Conservation (phyloP, 1,140 invertebrate genomes). For the Rhizoglyphus robini region DNA sequence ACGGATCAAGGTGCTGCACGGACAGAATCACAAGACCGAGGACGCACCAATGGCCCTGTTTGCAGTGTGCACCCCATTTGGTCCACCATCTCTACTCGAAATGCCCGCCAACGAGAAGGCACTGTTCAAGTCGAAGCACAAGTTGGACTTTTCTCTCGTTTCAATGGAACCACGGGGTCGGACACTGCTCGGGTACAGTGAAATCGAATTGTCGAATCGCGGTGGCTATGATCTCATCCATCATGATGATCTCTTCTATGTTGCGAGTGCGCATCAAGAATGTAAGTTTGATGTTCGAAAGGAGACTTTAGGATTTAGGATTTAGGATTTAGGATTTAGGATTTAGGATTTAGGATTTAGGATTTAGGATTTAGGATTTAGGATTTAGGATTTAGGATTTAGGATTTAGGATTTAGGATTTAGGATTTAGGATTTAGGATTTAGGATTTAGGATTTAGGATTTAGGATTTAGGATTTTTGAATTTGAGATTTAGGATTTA, state of each 20-base stretch:
- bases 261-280: slow-evolving; percentile 97
- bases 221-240: slow-evolving; percentile 94
- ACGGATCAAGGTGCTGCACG: slow-evolving; percentile 83
- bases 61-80: slow-evolving; percentile 94
- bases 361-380: too few relatives aligned
- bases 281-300: slow-evolving; percentile 59
- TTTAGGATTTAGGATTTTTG: too few relatives aligned
- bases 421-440: too few relatives aligned
- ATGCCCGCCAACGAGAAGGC: slow-evolving; percentile 47
- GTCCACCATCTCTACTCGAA: slow-evolving; percentile 50
- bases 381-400: too few relatives aligned
- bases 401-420: too few relatives aligned
- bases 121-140: slow-evolving; percentile 98
- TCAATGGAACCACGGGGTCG: slow-evolving; percentile 96
- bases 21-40: slow-evolving; percentile 78
- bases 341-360: too few relatives aligned
- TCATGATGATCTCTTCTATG: slow-evolving; percentile 89
- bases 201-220: slow-evolving; percentile 74
- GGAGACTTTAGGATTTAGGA: slow-evolving; percentile 19
- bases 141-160: slow-evolving; percentile 82
- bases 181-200: slow-evolving; percentile 80
- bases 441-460: too few relatives aligned
- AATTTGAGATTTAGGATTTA: too few relatives aligned
- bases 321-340: too few relatives aligned
- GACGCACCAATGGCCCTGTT: slow-evolving; percentile 84